Evolutionary conservation across 1,140 invertebrate genomes (phyloP).

Genomic region (Drosophila tsacasi): DNA sequence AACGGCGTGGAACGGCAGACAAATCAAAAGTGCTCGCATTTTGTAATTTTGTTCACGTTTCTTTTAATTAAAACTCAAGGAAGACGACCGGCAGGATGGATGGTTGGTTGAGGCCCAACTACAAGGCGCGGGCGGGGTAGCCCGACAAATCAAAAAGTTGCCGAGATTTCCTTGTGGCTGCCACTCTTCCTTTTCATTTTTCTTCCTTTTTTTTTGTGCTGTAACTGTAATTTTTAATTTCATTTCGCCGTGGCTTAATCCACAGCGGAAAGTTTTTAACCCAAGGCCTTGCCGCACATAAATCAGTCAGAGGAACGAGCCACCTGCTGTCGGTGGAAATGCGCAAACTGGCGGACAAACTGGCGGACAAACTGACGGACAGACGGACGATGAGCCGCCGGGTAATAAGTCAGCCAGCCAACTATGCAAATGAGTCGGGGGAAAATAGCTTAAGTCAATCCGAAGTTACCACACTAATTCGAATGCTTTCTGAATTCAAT

Average conservation of each 20-base stretch:
- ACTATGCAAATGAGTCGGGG: conserved; percentile 14
- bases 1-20: not conserved
- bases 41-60: conserved; percentile 58
- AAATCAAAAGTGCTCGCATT: conserved; percentile 39
- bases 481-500: conserved; percentile 38
- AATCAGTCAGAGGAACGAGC: conserved; percentile 35
- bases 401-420: conserved; percentile 17
- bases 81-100: not conserved
- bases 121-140: conserved; percentile 3
- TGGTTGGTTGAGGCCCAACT: conserved; percentile 7
- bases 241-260: conserved; percentile 34
- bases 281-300: conserved; percentile 39
- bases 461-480: conserved; percentile 44
- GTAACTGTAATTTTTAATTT: conserved; percentile 52
- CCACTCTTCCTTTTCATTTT: conserved; percentile 14
- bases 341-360: conserved; percentile 21
- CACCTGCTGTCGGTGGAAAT: conserved; percentile 41
- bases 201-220: too few relatives aligned
- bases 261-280: conserved; percentile 15
- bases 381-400: conserved; percentile 8
- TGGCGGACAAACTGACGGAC: conserved; percentile 9
- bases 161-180: conserved; percentile 31
- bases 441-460: conserved; percentile 18
- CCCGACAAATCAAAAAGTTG: conserved; percentile 61
- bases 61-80: conserved; percentile 58